Evolutionary conservation across 2,797 vertebrate species (phyloP).

Genomic region (Crax fasciolata): DNA sequence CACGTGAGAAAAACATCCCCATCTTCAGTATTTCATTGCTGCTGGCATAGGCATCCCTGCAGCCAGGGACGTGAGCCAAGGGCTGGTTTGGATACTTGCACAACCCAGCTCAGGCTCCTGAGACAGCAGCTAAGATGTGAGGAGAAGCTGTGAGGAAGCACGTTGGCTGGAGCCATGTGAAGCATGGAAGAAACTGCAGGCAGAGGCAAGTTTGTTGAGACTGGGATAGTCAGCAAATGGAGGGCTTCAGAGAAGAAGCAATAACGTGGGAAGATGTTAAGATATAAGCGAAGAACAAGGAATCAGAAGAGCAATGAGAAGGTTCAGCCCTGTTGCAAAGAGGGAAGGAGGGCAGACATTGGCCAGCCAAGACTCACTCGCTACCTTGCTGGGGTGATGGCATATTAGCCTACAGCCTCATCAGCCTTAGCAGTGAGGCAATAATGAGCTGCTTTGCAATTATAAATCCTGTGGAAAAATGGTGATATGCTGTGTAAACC

Average conservation of each 20-base stretch:
- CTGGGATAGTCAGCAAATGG: background rate
- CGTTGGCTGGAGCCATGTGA: background rate
- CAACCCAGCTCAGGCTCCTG: background rate
- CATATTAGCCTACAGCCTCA: background rate
- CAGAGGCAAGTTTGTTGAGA: background rate
- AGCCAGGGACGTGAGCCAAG: fast-evolving
- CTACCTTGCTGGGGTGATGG: background rate
- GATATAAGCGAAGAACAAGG: background rate
- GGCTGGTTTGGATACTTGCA: background rate
- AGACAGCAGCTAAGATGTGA: fast-evolving
- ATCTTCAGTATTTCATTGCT: background rate
- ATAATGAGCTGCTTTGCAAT: background rate
- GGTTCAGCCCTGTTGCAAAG: background rate
- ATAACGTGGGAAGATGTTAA: background rate
- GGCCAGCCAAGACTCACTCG: background rate
- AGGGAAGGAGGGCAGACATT: background rate
- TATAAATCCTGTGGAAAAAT: background rate
- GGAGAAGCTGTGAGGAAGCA: background rate
- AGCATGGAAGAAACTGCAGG: background rate
- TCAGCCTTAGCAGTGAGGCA: background rate
- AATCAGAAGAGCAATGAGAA: background rate
- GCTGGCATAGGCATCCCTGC: background rate
- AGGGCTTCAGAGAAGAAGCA: background rate
- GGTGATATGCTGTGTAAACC: background rate
- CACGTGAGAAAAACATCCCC: background rate